phyloP scores from a whole-genome alignment of 2,888 invertebrate genomes.

The Rhamnusium bicolor region DNA sequence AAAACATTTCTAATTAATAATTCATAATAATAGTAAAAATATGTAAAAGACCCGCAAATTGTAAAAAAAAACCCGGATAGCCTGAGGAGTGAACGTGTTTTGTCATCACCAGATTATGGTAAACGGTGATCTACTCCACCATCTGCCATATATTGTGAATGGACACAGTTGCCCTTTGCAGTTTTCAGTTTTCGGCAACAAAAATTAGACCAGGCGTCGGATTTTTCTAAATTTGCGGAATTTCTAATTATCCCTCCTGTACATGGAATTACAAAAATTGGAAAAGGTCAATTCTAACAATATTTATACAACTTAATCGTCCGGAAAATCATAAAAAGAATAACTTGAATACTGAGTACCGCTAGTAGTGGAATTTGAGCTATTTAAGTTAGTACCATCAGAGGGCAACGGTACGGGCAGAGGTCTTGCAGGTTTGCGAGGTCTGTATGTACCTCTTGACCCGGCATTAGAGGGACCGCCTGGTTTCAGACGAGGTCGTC shows the following conservation, averaged over 20 bases:
- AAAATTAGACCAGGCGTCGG: no score
- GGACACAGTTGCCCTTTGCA: no score
- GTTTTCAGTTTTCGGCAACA: no score
- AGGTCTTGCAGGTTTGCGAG: constrained; percentile 74
- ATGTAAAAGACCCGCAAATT: no score
- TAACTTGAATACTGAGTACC: constrained; percentile 62
- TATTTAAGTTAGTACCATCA: constrained; percentile 60
- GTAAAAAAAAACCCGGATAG: no score
- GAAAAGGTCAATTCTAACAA: background rate
- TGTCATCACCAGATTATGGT: no score
- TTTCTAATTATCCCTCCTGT: background rate
- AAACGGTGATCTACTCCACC: no score
- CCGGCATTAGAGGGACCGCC: constrained; percentile 79
- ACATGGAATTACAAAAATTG: background rate
- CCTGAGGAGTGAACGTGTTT: no score
- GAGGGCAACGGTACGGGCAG: constrained; percentile 69
- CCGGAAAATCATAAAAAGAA: constrained; percentile 65
- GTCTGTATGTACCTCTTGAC: constrained; percentile 74
- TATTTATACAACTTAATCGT: constrained; percentile 53
- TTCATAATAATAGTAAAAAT: background rate
- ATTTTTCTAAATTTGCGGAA: no score
- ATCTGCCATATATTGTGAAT: no score
- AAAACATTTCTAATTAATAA: no score
- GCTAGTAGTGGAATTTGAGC: constrained; percentile 48
- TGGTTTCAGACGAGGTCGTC: constrained; percentile 79